These are phyloP conservation scores for Xestia ashworthii DNA, from an alignment of 2,888 invertebrate genomes.

Conservation along the genomic window DNA sequence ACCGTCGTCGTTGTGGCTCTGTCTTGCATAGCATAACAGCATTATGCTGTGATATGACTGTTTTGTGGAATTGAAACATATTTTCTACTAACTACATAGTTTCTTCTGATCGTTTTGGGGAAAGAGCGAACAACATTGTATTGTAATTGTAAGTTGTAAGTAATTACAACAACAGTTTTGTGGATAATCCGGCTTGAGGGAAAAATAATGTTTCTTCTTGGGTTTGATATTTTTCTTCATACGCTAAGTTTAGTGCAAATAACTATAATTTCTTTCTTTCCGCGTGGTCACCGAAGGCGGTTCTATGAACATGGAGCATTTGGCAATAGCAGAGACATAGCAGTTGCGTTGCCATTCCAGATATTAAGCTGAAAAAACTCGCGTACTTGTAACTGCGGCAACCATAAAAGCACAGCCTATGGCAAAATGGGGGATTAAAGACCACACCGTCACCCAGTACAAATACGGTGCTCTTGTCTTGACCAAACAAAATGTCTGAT, in stretches of 20 bases:
- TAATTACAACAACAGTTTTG: too few species aligned
- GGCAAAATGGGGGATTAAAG: neutral
- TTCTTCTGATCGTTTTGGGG: too few species aligned
- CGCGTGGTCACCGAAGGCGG: rapidly evolving
- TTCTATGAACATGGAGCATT: neutral
- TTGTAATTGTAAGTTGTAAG: too few species aligned
- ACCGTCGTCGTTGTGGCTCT: neutral
- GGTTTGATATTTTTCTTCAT: neutral
- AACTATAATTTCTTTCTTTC: neutral
- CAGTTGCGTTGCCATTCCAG: neutral
- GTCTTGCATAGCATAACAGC: neutral
- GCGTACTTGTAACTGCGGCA: neutral
- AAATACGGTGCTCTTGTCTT: neutral
- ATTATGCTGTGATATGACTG: neutral
- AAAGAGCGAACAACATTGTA: too few species aligned
- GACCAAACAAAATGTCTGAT: neutral
- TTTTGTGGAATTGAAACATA: neutral
- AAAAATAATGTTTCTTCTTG: neutral
- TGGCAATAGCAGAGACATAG: neutral
- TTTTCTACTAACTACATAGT: neutral
- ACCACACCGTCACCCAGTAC: neutral
- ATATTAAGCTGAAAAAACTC: neutral
- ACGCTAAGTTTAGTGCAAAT: neutral
- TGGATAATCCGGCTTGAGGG: too few species aligned
- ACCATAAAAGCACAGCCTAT: neutral